A percentile compares a stretch with the other conserved stretches of the same genome.
These are phyloP conservation scores for Muraenolepis orangiensis DNA, from an alignment of 2,797 vertebrate species.

Conservation along the genomic window DNA sequence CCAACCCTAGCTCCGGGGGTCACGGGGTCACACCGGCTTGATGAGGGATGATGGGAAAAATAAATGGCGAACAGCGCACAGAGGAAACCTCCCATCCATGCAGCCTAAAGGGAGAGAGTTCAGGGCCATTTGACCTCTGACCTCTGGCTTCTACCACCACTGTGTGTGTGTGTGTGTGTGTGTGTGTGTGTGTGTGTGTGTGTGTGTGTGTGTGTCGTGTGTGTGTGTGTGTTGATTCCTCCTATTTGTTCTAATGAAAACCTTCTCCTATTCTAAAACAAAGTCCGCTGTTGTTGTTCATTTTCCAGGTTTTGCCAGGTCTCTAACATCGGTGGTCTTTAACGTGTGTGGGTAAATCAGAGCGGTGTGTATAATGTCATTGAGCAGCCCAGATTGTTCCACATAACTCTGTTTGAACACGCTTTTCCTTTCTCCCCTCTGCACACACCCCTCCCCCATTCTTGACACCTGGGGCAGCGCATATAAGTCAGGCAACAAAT, in stretches of 20 bases:
- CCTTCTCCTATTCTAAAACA: slow-evolving; percentile 3
- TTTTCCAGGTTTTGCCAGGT: background rate
- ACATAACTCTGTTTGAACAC: slow-evolving; percentile 53
- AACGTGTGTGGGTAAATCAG: slow-evolving; percentile 14
- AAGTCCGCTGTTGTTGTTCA: background rate
- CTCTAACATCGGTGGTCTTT: background rate
- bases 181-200: slow-evolving; percentile 21
- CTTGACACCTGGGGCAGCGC: slow-evolving; percentile 27
- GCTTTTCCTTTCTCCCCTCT: slow-evolving; percentile 35
- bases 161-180: slow-evolving; percentile 35
- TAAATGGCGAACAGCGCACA: slow-evolving; percentile 66
- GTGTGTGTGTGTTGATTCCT: slow-evolving; percentile 20
- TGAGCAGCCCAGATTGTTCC: slow-evolving; percentile 33
- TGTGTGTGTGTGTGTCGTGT: slow-evolving; percentile 25
- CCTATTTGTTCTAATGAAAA: slow-evolving; percentile 9
- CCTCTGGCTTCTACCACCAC: slow-evolving; percentile 28
- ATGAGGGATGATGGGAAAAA: slow-evolving; percentile 75
- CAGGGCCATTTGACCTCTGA: slow-evolving; percentile 62
- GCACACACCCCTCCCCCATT: slow-evolving; percentile 28
- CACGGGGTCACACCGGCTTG: slow-evolving; percentile 59
- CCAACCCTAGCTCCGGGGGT: slow-evolving; percentile 69
- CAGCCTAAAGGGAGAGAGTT: slow-evolving; percentile 61
- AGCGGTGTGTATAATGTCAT: slow-evolving; percentile 12
- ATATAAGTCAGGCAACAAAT: slow-evolving; percentile 50
- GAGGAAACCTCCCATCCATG: slow-evolving; percentile 66